Evolutionary conservation across 2,113 vertebrate genomes (phyloP).

Genomic region (Indicator indicator): DNA sequence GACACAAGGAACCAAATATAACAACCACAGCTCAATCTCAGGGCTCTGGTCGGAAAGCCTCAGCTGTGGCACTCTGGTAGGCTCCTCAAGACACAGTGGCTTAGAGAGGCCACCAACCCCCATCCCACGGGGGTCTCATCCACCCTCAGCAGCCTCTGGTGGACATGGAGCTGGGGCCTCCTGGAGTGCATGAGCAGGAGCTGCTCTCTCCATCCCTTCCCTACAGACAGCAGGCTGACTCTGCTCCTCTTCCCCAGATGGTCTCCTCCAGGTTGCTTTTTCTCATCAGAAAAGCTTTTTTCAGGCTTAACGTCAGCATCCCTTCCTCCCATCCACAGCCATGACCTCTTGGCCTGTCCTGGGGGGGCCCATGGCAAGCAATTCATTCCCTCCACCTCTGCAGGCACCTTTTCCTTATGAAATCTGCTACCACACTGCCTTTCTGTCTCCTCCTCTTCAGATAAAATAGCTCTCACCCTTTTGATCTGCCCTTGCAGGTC

Average conservation of each 20-base stretch:
- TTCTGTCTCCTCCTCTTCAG: not conserved
- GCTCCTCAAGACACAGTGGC: not conserved
- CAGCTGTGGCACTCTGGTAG: rapidly evolving
- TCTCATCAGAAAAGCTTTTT: not conserved
- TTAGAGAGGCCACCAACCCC: not conserved
- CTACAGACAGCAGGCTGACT: not conserved
- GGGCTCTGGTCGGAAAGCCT: not conserved
- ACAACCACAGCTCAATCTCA: not conserved
- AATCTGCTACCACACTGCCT: not conserved
- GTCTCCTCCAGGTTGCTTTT: not conserved
- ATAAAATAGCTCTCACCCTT: not conserved
- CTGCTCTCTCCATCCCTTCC: not conserved
- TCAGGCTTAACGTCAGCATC: not conserved
- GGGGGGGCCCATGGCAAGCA: rapidly evolving
- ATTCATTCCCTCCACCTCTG: not conserved
- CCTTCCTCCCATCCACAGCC: not conserved
- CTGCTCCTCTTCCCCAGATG: not conserved
- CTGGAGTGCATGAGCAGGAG: rapidly evolving
- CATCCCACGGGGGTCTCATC: not conserved
- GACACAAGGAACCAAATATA: not conserved
- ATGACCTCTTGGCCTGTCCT: not conserved
- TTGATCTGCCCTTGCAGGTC: not conserved
- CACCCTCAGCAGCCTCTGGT: not conserved
- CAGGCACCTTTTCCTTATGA: not conserved
- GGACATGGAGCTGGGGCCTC: not conserved